Evolutionary conservation across 2,113 vertebrate genomes (phyloP).

Genomic region (Periophthalmodon schlosseri): DNA sequence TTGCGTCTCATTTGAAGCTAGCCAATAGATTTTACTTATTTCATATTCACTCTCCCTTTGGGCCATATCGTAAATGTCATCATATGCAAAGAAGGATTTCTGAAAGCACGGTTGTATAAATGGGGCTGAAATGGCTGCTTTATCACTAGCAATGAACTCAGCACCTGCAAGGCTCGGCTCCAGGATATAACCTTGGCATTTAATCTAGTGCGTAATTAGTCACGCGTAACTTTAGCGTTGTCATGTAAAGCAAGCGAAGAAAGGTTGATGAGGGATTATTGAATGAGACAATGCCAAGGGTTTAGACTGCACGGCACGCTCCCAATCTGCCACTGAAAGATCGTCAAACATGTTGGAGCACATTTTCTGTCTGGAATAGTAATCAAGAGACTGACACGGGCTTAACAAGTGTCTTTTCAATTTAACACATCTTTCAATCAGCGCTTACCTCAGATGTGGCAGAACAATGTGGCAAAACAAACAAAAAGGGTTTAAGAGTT

Average conservation of each 20-base stretch:
- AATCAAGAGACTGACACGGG: constrained; percentile 2
- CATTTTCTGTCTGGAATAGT: constrained; percentile 11
- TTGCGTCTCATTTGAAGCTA: constrained; percentile 48
- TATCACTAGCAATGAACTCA: constrained; percentile 31
- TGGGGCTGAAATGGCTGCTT: constrained; percentile 40
- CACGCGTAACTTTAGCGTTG: constrained; percentile 8
- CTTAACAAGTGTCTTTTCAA: background rate
- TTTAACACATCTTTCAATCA: background rate
- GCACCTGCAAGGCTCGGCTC: constrained; percentile 26
- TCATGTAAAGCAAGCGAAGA: constrained; percentile 11
- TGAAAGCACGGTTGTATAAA: constrained; percentile 51
- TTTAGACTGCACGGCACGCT: background rate
- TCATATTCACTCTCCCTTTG: constrained; percentile 55
- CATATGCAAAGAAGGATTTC: constrained; percentile 65
- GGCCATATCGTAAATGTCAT: constrained; percentile 72
- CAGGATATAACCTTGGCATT: constrained; percentile 44
- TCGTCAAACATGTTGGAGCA: constrained; percentile 11
- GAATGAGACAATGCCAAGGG: background rate
- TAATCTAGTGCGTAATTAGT: constrained; percentile 26
- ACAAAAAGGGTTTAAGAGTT: background rate
- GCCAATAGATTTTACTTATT: constrained; percentile 47
- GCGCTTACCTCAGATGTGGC: background rate
- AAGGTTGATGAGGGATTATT: constrained; percentile 13
- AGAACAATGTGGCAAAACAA: background rate
- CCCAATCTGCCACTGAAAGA: background rate